Base-by-base conservation (phyloP, 2,797 vertebrate species). In the Mus minutoides region DNA sequence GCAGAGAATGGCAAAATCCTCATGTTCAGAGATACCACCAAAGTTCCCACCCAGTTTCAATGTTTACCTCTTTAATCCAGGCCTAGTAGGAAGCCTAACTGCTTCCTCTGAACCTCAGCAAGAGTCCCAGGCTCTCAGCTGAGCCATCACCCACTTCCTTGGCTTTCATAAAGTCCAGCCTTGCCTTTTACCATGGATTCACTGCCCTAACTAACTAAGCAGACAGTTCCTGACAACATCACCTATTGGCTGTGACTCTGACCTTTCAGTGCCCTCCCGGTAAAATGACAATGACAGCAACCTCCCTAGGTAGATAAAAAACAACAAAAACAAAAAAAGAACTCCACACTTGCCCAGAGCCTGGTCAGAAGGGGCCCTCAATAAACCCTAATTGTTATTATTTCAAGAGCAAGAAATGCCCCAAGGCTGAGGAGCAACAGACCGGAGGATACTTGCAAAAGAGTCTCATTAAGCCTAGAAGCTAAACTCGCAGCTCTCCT, bases 341-440 rank as follows among this genome's bases (percentile, higher is more conserved):
- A 58, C 21, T 40, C 67, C 83, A 90, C 13, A 54, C 93, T 69
- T 31, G 64, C 93, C 71, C 49, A 62, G 67, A 80, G 83, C 64
- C 40, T 80, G 46, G 77, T 71, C 87, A 26, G 31, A 77, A 46
- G 40, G 69, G 90, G 31, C 84, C 40, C 76, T 92, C 92, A 90
- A 91, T 95, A 94, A 88, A 92, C 3, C 83, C 58, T 96, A 77
- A 89, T 31, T 69, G 90, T 56, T 96, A 54, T 52, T 88, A 94
- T 95, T 95, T 88, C 64, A 16, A 24, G 24, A 52, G 6, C 17
- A 86, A 77, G 78, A 84, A 91, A 84, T 24, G 60, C 88, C 90
- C 64, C 31, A 78, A 71, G 91, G 88, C 90, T 40, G 84, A 86
- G 56, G 12, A 73, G 5, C 46, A 34, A 92, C 91, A 90, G 64